Evolutionary conservation across 2,797 vertebrate species (phyloP).

Genomic region (Acipenser transmontanus): DNA sequence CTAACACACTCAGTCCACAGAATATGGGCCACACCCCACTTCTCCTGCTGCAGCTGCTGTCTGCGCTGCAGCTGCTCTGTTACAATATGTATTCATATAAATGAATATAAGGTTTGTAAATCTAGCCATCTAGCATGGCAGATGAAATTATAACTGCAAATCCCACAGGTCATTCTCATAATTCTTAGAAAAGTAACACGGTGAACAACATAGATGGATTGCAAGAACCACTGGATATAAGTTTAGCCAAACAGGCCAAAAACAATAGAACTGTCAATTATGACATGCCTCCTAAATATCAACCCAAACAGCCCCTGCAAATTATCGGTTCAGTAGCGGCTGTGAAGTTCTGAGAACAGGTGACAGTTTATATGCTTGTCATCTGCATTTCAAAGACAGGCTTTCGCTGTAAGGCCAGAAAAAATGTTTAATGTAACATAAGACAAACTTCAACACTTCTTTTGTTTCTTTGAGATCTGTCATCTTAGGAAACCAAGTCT

Average conservation of each 20-base stretch:
- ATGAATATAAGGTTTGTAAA: too few relatives aligned
- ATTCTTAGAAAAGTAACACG: not conserved
- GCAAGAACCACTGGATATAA: slow-evolving; percentile 7
- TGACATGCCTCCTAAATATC: slow-evolving; percentile 47
- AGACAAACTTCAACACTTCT: slow-evolving; percentile 30
- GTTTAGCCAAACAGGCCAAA: slow-evolving; percentile 33
- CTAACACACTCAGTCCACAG: too few relatives aligned
- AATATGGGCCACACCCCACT: too few relatives aligned
- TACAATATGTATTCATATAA: too few relatives aligned
- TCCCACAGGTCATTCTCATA: not conserved
- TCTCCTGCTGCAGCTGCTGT: too few relatives aligned
- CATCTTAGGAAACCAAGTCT: slow-evolving; percentile 23
- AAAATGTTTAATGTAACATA: slow-evolving; percentile 18
- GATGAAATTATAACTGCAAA: not conserved
- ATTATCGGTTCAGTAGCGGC: slow-evolving; percentile 40
- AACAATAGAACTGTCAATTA: slow-evolving; percentile 59
- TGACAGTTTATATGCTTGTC: slow-evolving; percentile 49
- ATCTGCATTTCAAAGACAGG: slow-evolving; percentile 61
- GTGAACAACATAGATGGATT: slow-evolving; percentile 6
- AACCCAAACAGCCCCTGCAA: slow-evolving; percentile 43
- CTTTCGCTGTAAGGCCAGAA: slow-evolving; percentile 7
- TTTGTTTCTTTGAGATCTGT: slow-evolving; percentile 27
- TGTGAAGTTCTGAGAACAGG: slow-evolving; percentile 55
- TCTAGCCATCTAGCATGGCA: not conserved
- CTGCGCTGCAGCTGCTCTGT: too few relatives aligned